Conservation (phyloP, 2,113 vertebrate species). For the Microcebus lehilahytsara region DNA sequence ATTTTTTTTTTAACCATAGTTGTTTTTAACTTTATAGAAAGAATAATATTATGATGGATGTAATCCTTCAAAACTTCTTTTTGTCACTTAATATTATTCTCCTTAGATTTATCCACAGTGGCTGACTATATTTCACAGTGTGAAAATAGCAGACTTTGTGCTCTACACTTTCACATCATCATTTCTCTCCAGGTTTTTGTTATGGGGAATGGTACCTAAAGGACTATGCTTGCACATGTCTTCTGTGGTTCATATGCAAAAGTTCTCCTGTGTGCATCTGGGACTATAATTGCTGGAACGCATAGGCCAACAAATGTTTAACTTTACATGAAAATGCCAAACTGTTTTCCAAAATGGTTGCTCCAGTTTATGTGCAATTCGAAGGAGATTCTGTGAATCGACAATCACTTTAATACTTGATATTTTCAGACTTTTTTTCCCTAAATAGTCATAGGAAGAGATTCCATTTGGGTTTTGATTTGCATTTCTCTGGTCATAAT, state of each 20-base stretch:
- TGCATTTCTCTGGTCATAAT: neutral
- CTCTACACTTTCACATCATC: neutral
- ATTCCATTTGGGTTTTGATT: neutral
- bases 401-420: neutral
- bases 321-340: neutral
- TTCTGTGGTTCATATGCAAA: neutral
- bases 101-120: neutral
- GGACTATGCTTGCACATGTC: neutral
- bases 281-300: neutral
- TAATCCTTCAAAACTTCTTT: neutral
- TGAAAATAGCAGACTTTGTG: neutral
- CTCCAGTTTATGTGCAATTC: neutral
- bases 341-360: neutral
- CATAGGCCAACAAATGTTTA: neutral
- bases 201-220: neutral
- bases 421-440: neutral
- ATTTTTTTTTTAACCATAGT: neutral
- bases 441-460: neutral
- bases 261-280: neutral
- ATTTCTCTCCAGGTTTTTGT: too few species aligned
- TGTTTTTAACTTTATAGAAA: neutral
- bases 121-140: neutral
- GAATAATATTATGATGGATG: neutral
- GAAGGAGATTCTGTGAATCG: neutral
- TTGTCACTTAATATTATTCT: neutral